Conservation (phyloP, 2,888 invertebrate genomes). For the Caenorhabditis sulstoni region DNA sequence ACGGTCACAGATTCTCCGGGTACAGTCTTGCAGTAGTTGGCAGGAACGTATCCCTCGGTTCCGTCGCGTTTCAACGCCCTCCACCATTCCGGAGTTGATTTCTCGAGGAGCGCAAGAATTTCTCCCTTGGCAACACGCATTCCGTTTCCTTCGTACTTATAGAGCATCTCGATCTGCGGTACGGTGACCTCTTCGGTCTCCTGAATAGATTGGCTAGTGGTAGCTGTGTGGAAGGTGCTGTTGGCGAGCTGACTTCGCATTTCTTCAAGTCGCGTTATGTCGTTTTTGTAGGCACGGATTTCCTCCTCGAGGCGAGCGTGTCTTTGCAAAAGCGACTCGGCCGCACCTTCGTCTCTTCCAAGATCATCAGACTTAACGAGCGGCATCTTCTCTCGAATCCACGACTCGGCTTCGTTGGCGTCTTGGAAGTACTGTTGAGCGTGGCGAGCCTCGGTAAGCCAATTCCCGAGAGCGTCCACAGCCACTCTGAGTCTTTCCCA, state of each 20-base stretch:
- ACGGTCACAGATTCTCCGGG: constrained; percentile 71
- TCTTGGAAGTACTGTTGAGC: constrained; percentile 89
- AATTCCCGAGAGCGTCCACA: constrained; percentile 87
- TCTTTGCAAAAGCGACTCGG: constrained; percentile 75
- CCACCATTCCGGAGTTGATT: constrained; percentile 94
- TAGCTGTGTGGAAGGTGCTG: constrained; percentile 75
- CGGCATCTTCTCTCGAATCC: constrained; percentile 95
- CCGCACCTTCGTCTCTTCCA: constrained; percentile 84
- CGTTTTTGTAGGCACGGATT: constrained; percentile 75
- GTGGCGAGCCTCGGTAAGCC: constrained; percentile 91
- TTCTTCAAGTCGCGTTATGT: constrained; percentile 79
- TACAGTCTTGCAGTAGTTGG: constrained; percentile 85
- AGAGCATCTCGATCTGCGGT: constrained; percentile 72
- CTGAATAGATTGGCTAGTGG: constrained; percentile 55
- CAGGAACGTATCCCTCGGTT: constrained; percentile 94
- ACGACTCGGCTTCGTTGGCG: constrained; percentile 97
- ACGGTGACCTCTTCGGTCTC: constrained; percentile 75
- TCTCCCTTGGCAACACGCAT: constrained; percentile 94
- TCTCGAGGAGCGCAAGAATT: constrained; percentile 92
- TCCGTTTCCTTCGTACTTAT: constrained; percentile 84
- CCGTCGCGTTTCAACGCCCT: constrained; percentile 90
- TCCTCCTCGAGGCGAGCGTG: constrained; percentile 82
- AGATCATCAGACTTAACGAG: constrained; percentile 92
- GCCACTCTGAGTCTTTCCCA: constrained; percentile 93
- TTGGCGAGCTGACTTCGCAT: constrained; percentile 80